Conservation (phyloP, 92 coral and sea anemone species). For the Palythoa caribaeorum region DNA sequence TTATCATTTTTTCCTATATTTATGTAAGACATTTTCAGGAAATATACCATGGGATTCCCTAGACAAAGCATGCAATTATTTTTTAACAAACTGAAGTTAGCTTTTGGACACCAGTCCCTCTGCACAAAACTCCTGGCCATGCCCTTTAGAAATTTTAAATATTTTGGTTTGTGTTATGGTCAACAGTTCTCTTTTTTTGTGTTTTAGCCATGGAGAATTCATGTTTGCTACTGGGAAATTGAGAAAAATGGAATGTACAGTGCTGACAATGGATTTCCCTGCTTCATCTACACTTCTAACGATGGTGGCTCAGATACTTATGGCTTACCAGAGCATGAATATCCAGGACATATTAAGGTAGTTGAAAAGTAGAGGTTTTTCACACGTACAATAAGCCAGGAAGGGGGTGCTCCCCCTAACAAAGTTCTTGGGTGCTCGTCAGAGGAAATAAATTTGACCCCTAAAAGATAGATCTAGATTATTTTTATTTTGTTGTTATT, state of each 20-base stretch:
- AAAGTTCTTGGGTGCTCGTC: no score
- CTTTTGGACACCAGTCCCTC: no score
- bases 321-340: conserved; percentile 86
- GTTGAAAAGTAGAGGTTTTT: not conserved
- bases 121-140: no score
- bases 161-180: not conserved
- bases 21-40: no score
- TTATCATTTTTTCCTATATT: no score
- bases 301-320: conserved; percentile 58
- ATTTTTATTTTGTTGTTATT: no score
- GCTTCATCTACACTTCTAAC: conserved; percentile 56
- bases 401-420: no score
- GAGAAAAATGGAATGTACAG: conserved; percentile 66
- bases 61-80: no score
- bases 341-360: conserved; percentile 93
- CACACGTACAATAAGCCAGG: not conserved
- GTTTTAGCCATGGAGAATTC: conserved; percentile 69
- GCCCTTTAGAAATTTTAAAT: no score
- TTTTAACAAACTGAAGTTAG: no score
- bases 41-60: no score
- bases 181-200: not conserved
- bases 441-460: no score
- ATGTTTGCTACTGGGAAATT: conserved; percentile 86
- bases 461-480: not conserved
- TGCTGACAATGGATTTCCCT: conserved; percentile 80